Conservation (phyloP, 2,888 invertebrate genomes). For the Aporophyla lueneburgensis region DNA sequence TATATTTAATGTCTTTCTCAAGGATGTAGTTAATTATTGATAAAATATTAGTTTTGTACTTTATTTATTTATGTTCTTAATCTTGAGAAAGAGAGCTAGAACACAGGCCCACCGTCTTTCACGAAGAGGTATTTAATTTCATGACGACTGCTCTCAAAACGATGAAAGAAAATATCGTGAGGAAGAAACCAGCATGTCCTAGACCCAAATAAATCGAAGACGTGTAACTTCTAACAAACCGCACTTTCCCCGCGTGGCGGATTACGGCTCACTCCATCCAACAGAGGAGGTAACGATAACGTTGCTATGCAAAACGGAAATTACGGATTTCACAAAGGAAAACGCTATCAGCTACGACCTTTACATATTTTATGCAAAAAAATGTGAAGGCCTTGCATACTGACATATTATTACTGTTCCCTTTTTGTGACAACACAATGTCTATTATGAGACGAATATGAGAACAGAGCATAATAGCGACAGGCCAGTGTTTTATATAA, state of each 20-base stretch:
- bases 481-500: slow-evolving; percentile 32
- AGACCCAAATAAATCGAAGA: no score
- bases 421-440: slow-evolving; percentile 37
- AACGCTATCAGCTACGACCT: slow-evolving; percentile 29
- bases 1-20: slow-evolving; percentile 26
- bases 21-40: slow-evolving; percentile 16
- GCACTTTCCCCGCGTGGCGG: no score
- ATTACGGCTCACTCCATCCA: no score
- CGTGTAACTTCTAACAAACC: no score
- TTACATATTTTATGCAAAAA: slow-evolving; percentile 46
- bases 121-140: no score
- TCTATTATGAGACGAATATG: slow-evolving; percentile 35
- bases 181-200: no score
- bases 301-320: slow-evolving; percentile 7
- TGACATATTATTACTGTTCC: slow-evolving; percentile 24
- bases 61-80: no score
- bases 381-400: slow-evolving; percentile 12
- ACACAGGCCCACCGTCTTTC: no score
- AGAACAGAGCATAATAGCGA: slow-evolving; percentile 34
- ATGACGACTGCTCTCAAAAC: no score
- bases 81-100: no score
- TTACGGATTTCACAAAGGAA: slow-evolving; percentile 4
- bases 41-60: neutral
- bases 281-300: no score
- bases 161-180: no score